Conservation (phyloP, 1,140 invertebrate genomes). For the Meloidogyne exigua region DNA sequence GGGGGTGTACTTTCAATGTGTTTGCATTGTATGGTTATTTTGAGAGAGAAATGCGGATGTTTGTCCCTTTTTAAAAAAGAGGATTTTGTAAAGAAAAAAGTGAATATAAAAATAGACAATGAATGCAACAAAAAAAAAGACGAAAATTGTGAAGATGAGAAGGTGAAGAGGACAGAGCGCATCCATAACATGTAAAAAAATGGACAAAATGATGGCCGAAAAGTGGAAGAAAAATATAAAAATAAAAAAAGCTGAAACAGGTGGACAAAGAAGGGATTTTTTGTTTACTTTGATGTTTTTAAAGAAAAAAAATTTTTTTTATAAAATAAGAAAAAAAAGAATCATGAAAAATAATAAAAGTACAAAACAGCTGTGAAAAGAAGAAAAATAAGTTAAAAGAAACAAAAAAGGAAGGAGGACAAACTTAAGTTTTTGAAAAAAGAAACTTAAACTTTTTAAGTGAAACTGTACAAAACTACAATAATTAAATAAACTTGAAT, state of each 20-base stretch:
- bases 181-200: not conserved
- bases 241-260: not conserved
- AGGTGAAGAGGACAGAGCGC: conserved; percentile 2
- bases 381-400: too few species aligned
- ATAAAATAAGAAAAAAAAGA: too few species aligned
- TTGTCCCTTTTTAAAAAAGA: not conserved
- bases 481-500: too few species aligned
- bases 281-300: too few species aligned
- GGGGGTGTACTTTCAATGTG: not conserved
- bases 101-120: not conserved
- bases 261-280: not conserved
- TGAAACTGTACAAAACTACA: too few species aligned
- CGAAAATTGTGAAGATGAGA: not conserved
- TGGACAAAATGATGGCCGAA: not conserved
- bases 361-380: too few species aligned
- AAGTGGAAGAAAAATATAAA: not conserved
- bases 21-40: not conserved
- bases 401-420: too few species aligned
- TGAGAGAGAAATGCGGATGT: not conserved
- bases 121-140: not conserved
- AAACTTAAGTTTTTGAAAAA: too few species aligned
- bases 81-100: not conserved
- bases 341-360: too few species aligned
- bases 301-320: too few species aligned
- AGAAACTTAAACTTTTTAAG: too few species aligned